Base-by-base conservation (phyloP, 2,113 vertebrate genomes). In the Benitochromis conjunctus region DNA sequence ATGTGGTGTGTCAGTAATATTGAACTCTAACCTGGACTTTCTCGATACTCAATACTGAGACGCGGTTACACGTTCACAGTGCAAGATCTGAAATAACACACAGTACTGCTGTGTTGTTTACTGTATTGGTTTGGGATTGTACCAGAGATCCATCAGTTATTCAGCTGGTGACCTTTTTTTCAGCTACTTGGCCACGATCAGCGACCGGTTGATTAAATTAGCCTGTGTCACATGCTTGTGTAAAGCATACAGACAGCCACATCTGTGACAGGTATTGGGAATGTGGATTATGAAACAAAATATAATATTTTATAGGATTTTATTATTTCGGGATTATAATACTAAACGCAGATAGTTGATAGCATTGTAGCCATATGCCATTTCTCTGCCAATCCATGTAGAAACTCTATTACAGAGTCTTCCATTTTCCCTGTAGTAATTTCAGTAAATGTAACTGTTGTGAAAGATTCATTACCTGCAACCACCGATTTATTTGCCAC, bases 1-100 rank as follows among this genome's bases (percentile, higher is more conserved):
- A 91, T 87, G 74, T 80, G 5, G 9, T 38, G 81, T 91, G 82
- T 87, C 83, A 76, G 85, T 90, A 56, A 80, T 85, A 92, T 84
- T 88, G 89, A 92, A 89, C 93, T 89, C 46, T 54, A 10, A 83
- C 71, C 36, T 60, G 24, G 83, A 36, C 9, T 83, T 76, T 8
- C 46, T 85, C 51, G 41, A 19, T 79, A 62, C 9, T 14, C 62
- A 57, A 6, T 64, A 54, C 29, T 46, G 69, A 81, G 36, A 88
- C 74, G 78, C 16, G 29, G 62, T 16, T 13, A 34, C 46, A 53
- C 26, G 56, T 62, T 57, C 6, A 58, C 43, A 58, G 18, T 1
- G 29, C 36, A 36, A 19, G 5, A 43, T 10, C 7, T 24, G 56
- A n/a, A 71, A 46, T 55, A 56, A 66, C 82, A 78, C 9, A 69